These are phyloP conservation scores for Cochlearius cochlearius DNA, from an alignment of 2,113 vertebrate genomes.

Conservation along the genomic window DNA sequence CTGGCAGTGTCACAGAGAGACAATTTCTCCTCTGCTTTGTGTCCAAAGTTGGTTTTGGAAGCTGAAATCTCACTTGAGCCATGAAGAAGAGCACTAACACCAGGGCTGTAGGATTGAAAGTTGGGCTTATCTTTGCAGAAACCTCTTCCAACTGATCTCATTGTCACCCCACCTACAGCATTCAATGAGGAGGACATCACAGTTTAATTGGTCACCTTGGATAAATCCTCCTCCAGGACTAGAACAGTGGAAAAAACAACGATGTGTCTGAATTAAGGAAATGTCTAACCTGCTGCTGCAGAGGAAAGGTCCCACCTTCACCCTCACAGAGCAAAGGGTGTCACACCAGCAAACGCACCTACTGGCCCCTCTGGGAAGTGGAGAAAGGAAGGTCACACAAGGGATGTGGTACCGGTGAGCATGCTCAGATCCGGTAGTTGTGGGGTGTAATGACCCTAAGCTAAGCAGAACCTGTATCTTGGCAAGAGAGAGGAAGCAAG, in stretches of 20 bases:
- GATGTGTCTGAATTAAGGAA: background rate
- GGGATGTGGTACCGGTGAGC: background rate
- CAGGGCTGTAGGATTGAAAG: background rate
- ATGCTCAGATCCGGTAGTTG: background rate
- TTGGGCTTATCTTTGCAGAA: background rate
- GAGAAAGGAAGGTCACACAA: background rate
- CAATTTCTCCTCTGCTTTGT: background rate
- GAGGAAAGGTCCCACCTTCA: background rate
- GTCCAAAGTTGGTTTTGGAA: background rate
- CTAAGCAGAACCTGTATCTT: background rate
- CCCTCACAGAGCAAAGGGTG: background rate
- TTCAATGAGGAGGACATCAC: background rate
- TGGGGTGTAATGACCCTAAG: background rate
- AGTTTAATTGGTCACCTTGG: background rate
- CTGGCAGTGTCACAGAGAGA: background rate
- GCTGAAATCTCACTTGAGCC: background rate
- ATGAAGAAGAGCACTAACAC: background rate
- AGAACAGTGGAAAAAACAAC: background rate
- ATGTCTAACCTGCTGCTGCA: background rate
- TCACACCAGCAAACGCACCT: background rate
- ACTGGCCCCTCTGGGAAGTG: background rate
- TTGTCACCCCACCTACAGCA: background rate
- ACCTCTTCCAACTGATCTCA: background rate
- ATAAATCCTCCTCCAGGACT: background rate
- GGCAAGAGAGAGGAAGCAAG: background rate